Conservation (phyloP, 1,140 invertebrate species). For the Drosophila pandora region DNA sequence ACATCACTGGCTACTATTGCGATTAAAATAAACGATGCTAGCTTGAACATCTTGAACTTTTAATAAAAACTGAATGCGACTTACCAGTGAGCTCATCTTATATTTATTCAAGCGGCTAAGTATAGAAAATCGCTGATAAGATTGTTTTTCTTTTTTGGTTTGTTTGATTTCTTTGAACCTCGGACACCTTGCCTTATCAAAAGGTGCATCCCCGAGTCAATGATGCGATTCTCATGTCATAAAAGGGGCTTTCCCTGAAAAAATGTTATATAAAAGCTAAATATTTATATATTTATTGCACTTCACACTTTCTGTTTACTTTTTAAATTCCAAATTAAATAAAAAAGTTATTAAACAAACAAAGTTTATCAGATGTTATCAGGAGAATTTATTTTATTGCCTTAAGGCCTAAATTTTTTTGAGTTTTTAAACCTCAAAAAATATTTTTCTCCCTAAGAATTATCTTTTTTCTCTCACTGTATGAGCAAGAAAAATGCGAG, state of each 20-base stretch:
- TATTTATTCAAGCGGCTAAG: not conserved
- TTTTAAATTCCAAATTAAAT: too few species aligned
- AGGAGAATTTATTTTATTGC: too few species aligned
- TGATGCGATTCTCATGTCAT: not conserved
- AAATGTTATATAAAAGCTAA: too few species aligned
- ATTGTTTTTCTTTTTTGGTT: not conserved
- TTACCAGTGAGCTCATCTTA: not conserved
- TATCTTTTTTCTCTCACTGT: slow-evolving; percentile 1
- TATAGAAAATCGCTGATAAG: not conserved
- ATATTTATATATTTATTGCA: not conserved
- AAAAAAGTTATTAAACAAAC: too few species aligned
- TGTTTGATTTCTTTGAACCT: not conserved
- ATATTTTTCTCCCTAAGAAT: too few species aligned
- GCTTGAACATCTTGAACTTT: not conserved
- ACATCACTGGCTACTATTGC: not conserved
- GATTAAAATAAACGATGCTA: not conserved
- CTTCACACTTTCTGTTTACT: not conserved
- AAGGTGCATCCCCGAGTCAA: not conserved
- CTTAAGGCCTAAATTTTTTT: not conserved
- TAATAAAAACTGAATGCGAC: not conserved
- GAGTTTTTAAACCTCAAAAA: not conserved
- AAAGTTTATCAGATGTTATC: too few species aligned
- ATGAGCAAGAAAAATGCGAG: slow-evolving; percentile 18
- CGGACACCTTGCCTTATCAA: not conserved
- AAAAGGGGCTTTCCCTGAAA: not conserved